Conservation (phyloP, 2,888 invertebrate species). For the Lissocephala sabroskyi region DNA sequence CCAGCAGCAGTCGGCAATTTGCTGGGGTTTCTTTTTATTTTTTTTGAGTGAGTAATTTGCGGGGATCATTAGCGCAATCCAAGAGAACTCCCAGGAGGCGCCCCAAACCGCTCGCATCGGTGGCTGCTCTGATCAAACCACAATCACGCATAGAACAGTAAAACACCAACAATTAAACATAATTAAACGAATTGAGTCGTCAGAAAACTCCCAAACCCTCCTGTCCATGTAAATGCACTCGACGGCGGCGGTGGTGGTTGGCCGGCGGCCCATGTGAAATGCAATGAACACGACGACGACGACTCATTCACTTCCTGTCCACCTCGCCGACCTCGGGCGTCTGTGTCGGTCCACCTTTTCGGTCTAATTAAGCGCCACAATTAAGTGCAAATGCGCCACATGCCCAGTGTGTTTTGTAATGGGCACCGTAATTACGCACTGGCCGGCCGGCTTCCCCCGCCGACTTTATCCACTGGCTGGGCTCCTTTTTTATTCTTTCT, state of each 20-base stretch:
- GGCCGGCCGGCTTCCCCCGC: constrained; percentile 2
- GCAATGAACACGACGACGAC: not conserved
- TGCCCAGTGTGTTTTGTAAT: constrained; percentile 35
- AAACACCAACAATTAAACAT: constrained; percentile 53
- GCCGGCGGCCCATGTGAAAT: too few species aligned
- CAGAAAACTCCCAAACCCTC: constrained; percentile 15
- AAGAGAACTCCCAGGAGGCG: constrained; percentile 25
- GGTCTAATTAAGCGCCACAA: constrained; percentile 64
- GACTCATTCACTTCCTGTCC: constrained; percentile 2
- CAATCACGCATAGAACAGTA: not conserved
- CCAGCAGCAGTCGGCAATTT: constrained; percentile 23
- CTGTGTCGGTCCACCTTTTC: constrained; percentile 45
- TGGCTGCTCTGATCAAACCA: too few species aligned
- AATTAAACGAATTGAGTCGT: constrained; percentile 60
- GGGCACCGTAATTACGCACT: constrained; percentile 58
- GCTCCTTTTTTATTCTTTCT: constrained; percentile 25
- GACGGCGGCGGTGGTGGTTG: too few species aligned
- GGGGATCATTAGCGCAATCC: constrained; percentile 32
- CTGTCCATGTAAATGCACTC: constrained; percentile 49
- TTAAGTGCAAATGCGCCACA: constrained; percentile 55
- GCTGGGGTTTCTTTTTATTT: constrained; percentile 21
- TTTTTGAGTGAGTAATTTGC: not conserved
- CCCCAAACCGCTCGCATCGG: too few species aligned
- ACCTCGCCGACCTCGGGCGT: constrained; percentile 28
- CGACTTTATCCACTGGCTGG: too few species aligned